Evolutionary conservation across 1,140 invertebrate species (phyloP).

Genomic region (Heliconius hewitsoni): DNA sequence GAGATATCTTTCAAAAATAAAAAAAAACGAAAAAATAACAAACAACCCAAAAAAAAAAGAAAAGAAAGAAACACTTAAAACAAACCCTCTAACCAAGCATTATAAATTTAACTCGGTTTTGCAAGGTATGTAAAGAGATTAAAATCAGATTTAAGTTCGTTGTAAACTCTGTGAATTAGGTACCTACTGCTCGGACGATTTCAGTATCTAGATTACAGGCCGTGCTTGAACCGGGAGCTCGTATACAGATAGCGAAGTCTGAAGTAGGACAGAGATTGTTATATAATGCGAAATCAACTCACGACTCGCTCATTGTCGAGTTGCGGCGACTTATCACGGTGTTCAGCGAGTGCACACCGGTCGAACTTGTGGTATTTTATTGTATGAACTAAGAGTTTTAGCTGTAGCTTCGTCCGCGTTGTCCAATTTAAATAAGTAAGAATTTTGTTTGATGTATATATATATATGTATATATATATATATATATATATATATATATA

Average conservation of each 20-base stretch:
- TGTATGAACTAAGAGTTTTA: too few relatives aligned
- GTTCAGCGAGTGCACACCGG: slow-evolving; percentile 49
- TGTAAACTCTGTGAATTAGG: slow-evolving; percentile 37
- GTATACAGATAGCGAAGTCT: slow-evolving; percentile 42
- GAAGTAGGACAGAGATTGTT: slow-evolving; percentile 44
- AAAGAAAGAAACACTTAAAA: neutral
- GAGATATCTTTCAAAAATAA: neutral
- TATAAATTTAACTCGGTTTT: slow-evolving; percentile 2
- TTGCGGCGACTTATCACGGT: slow-evolving; percentile 65
- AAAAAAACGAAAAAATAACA: neutral
- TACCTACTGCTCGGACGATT: slow-evolving; percentile 35
- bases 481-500: too few relatives aligned
- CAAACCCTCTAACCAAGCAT: neutral
- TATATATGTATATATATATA: too few relatives aligned
- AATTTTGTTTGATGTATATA: too few relatives aligned
- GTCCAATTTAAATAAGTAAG: too few relatives aligned
- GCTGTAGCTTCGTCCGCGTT: too few relatives aligned
- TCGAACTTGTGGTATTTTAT: neutral
- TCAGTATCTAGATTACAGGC: slow-evolving; percentile 43
- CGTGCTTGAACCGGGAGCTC: slow-evolving; percentile 24
- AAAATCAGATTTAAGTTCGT: slow-evolving; percentile 30
- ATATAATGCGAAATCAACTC: slow-evolving; percentile 63
- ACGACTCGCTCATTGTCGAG: slow-evolving; percentile 64
- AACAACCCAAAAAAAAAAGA: neutral
- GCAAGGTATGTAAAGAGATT: slow-evolving; percentile 27